These are phyloP conservation scores for Pimephales promelas DNA, from an alignment of 2,113 vertebrate species.

Conservation along the genomic window DNA sequence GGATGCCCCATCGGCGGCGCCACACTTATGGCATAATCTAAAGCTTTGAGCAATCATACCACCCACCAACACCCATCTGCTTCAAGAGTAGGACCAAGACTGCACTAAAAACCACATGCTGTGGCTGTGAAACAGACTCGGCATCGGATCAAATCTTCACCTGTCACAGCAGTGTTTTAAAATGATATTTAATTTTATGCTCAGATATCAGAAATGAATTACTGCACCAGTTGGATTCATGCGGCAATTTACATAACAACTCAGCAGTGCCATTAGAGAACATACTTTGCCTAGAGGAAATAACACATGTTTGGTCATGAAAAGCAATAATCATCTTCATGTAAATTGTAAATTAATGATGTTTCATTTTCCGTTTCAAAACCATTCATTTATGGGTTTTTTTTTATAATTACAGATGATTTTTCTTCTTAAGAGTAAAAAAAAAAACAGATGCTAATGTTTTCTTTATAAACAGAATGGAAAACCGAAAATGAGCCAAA, in stretches of 20 bases:
- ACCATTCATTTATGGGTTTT: not conserved
- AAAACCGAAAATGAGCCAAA: not conserved
- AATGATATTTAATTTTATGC: not conserved
- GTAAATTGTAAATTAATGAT: not conserved
- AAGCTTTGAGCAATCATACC: slow-evolving; percentile 9
- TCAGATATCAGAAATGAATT: not conserved
- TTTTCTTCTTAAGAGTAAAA: not conserved
- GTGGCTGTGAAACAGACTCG: not conserved
- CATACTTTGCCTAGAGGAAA: not conserved
- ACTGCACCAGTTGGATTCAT: slow-evolving; percentile 17
- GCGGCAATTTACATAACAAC: slow-evolving; percentile 28
- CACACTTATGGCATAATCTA: slow-evolving; percentile 20
- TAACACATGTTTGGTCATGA: not conserved
- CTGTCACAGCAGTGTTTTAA: not conserved
- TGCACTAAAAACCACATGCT: not conserved
- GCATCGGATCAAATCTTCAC: not conserved
- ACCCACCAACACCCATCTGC: slow-evolving; percentile 24
- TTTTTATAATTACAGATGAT: not conserved
- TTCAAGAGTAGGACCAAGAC: slow-evolving; percentile 2
- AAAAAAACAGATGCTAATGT: not conserved
- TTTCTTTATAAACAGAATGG: not conserved
- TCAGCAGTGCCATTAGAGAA: not conserved
- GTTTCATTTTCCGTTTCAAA: not conserved
- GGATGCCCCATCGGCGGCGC: not conserved
- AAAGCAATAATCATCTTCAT: not conserved